phyloP scores from a whole-genome alignment of 1,140 invertebrate genomes.

The Drosophila yakuba region DNA sequence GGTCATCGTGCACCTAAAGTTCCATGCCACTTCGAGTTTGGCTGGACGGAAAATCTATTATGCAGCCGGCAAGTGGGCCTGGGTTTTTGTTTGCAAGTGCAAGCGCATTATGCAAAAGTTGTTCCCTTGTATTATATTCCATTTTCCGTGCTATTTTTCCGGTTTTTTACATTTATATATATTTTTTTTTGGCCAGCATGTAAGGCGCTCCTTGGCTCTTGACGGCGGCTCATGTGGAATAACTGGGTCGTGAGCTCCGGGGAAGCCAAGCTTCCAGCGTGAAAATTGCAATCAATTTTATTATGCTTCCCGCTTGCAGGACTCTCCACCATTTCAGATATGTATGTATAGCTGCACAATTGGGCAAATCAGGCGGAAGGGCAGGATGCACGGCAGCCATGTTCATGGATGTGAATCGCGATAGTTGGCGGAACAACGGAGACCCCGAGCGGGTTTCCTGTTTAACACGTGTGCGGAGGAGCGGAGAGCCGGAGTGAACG shows the following conservation, averaged over 20 bases:
- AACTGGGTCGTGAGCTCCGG: constrained; percentile 52
- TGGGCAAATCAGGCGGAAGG: constrained; percentile 57
- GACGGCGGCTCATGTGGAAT: constrained; percentile 51
- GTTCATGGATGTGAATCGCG: constrained; percentile 23
- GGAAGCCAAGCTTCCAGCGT: constrained; percentile 48
- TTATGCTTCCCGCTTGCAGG: constrained; percentile 20
- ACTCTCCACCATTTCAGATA: constrained; percentile 15
- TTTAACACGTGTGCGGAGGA: constrained; percentile 43
- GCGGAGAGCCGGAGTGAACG: constrained; percentile 9
- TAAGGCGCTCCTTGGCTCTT: constrained; percentile 12
- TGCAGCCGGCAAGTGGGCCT: constrained; percentile 14
- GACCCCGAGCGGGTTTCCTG: constrained; percentile 42
- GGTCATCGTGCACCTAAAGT: constrained; percentile 47
- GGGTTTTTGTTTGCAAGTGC: constrained; percentile 43
- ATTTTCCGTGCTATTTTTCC: constrained; percentile 37
- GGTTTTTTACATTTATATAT: neutral
- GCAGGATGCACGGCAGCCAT: constrained; percentile 42
- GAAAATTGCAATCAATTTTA: constrained; percentile 65
- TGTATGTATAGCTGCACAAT: constrained; percentile 30
- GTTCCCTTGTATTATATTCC: constrained; percentile 46
- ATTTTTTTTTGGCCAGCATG: constrained; percentile 13
- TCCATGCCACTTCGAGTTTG: constrained; percentile 17
- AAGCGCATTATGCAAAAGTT: constrained; percentile 60
- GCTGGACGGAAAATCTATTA: constrained; percentile 49
- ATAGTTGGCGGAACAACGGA: constrained; percentile 24